Percentiles rank a stretch among this genome's conserved stretches.
These are phyloP conservation scores for Sphaerophoria rueppellii DNA, from an alignment of 2,888 invertebrate species.

Conservation along the genomic window DNA sequence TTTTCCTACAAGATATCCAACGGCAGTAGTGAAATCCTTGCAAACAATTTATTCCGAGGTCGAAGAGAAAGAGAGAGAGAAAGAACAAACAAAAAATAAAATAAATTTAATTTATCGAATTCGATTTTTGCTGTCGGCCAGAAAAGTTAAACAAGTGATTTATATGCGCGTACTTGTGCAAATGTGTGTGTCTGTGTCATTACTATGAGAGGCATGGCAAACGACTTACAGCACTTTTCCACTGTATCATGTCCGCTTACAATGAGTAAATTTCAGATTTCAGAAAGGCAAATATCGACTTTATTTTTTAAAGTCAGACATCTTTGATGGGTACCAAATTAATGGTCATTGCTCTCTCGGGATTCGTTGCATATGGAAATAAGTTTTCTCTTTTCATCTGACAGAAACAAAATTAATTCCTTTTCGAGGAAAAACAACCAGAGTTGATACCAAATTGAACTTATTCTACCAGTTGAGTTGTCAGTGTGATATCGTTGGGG, in stretches of 20 bases:
- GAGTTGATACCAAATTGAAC: too few relatives aligned
- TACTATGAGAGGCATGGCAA: not conserved
- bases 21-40: slow-evolving; percentile 8
- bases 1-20: not conserved
- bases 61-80: too few relatives aligned
- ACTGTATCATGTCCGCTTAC: not conserved
- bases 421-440: not conserved
- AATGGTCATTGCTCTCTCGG: too few relatives aligned
- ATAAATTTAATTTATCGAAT: slow-evolving; percentile 25
- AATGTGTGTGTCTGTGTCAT: not conserved
- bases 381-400: too few relatives aligned
- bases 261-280: not conserved
- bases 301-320: slow-evolving; percentile 6
- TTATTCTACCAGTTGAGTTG: too few relatives aligned
- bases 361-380: not conserved
- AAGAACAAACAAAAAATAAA: slow-evolving; percentile 9
- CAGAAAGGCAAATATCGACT: slow-evolving; percentile 5
- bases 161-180: not conserved
- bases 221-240: not conserved
- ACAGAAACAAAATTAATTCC: too few relatives aligned
- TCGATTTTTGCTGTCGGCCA: slow-evolving; percentile 24
- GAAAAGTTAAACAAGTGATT: slow-evolving; percentile 12
- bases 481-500: too few relatives aligned
- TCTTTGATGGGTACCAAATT: not conserved
- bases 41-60: slow-evolving; percentile 19